These are phyloP conservation scores for Phengaris alcon DNA, from an alignment of 2,888 invertebrate species.

Conservation along the genomic window DNA sequence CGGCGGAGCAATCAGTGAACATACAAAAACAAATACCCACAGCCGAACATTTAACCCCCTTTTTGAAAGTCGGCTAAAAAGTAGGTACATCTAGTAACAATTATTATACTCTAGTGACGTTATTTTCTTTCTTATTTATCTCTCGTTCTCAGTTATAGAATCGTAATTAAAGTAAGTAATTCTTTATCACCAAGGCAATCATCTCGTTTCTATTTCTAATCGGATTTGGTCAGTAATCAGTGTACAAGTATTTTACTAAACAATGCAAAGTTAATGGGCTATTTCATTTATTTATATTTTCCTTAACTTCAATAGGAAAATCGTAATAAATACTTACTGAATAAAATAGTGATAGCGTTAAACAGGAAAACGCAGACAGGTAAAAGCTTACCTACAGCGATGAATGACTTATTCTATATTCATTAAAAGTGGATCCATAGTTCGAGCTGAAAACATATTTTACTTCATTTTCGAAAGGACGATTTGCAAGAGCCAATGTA, in stretches of 20 bases:
- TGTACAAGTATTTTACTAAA: neutral
- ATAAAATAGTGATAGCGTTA: neutral
- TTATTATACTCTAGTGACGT: neutral
- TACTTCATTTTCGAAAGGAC: too few relatives aligned
- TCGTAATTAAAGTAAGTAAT: neutral
- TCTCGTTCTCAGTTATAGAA: neutral
- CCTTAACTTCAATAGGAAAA: constrained; percentile 1
- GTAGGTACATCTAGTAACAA: too few relatives aligned
- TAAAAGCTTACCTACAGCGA: neutral
- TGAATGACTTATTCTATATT: too few relatives aligned
- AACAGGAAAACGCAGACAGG: neutral
- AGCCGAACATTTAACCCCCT: too few relatives aligned
- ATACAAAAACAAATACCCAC: too few relatives aligned
- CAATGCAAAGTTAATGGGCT: neutral
- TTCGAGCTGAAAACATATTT: too few relatives aligned
- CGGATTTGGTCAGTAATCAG: neutral
- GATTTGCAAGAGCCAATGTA: too few relatives aligned
- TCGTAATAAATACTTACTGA: neutral
- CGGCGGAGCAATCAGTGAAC: too few relatives aligned
- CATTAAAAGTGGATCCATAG: too few relatives aligned
- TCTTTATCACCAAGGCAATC: neutral
- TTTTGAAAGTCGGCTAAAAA: too few relatives aligned
- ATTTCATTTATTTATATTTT: neutral
- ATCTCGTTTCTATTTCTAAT: neutral
- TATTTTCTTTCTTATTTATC: too few relatives aligned